phyloP scores from a whole-genome alignment of 2,888 invertebrate genomes.

The Hypena proboscidalis region DNA sequence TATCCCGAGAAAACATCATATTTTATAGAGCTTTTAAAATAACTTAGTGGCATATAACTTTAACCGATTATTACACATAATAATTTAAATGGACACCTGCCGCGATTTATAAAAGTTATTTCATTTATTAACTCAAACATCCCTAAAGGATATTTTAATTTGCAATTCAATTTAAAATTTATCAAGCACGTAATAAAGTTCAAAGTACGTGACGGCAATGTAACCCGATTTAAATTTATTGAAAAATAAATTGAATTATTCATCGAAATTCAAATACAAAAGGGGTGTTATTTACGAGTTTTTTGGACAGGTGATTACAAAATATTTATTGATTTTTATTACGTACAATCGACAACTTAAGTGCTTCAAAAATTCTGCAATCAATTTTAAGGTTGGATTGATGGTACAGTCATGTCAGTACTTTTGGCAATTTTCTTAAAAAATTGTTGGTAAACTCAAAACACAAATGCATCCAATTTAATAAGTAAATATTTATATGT shows the following conservation, averaged over 20 bases:
- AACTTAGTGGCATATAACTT: conserved; percentile 1
- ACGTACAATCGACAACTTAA: conserved; percentile 17
- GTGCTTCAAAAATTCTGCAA: conserved; percentile 26
- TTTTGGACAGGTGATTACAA: conserved; percentile 25
- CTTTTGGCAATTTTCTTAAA: too few relatives aligned
- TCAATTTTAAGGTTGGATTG: too few relatives aligned
- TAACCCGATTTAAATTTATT: conserved; percentile 19
- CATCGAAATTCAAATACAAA: conserved; percentile 26
- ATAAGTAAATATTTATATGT: too few relatives aligned
- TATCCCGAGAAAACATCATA: too few relatives aligned
- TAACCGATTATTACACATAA: conserved; percentile 1
- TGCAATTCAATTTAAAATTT: background rate
- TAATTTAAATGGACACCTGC: conserved; percentile 17
- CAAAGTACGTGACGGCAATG: conserved; percentile 7
- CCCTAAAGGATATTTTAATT: background rate
- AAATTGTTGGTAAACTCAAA: too few relatives aligned
- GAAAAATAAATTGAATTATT: conserved; percentile 41
- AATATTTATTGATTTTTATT: conserved; percentile 32
- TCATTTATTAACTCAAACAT: conserved; percentile 7
- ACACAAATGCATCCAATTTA: too few relatives aligned
- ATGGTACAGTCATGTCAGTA: too few relatives aligned
- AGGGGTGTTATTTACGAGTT: conserved; percentile 30
- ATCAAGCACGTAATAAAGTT: conserved; percentile 9
- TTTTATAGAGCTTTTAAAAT: conserved; percentile 10
- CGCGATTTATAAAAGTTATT: conserved; percentile 19